Evolutionary conservation across 2,888 invertebrate genomes (phyloP), one percentile per base, ranked within the genome.

Genomic region (Xylocampa areola): DNA sequence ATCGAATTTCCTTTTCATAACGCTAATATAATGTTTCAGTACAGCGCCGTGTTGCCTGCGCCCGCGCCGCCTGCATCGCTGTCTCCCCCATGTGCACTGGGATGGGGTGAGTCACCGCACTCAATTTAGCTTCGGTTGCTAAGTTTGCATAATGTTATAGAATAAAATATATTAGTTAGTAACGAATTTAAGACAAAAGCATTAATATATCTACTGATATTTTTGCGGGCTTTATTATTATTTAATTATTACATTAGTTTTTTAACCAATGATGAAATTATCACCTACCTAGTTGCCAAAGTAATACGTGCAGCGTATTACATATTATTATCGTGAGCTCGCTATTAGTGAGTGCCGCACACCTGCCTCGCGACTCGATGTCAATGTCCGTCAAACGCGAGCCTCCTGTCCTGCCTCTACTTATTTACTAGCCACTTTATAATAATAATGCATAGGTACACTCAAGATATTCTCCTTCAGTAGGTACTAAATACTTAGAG

Each of bases 361-460:
- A 91, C 90, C 91, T 91, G 91, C 86, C 83, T 74, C 76, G 80
- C 79, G 69, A 68, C 76, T 76, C 68, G 87, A 89, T 89, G 92
- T 92, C 92, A 93, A 91, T 88, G 92, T 78, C 92, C 92, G 91
- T 92, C 91, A 90, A 90, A 87, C 86, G 86, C 81, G 77, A 77
- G 79, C 73, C 77, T 74, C 58, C 48, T 59, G 44, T 74, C 58
- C 48, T 59, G 45, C 60, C 55, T 60, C 66, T 49, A 50, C 68
- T 48, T 58, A 68, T 49, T 66, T 44, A 60, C 65, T 51, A 63
- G 52, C 43, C 47, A 67, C 52, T 54, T 66, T 52, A 63, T 62
- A 41, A 47, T 44, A 70, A 60, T 64, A 60, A 55, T 45, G 47
- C 48, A 17, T 39, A 36, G 49, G 37, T n/a, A 45, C 27, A 36